Percentiles rank a stretch among this genome's conserved stretches.
phyloP scores from a whole-genome alignment of 2,888 invertebrate species.

The Zygogramma bicolorata region DNA sequence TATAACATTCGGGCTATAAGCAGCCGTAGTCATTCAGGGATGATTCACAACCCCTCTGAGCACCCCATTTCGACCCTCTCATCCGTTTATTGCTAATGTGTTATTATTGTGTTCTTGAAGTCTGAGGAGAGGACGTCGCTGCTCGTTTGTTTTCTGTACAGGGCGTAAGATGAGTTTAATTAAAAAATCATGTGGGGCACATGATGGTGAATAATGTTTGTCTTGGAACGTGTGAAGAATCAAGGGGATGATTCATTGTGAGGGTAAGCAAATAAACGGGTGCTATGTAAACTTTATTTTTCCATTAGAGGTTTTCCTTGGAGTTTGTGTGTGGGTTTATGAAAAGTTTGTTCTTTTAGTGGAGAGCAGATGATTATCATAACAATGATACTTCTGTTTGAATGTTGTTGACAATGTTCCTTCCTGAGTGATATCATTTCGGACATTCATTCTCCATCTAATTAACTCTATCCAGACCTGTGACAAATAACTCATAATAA shows the following conservation, averaged over 20 bases:
- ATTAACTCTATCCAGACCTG: no score
- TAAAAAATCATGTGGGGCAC: not conserved
- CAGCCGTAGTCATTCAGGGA: slow-evolving; percentile 57
- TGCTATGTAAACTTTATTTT: no score
- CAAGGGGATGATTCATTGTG: not conserved
- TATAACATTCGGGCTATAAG: slow-evolving; percentile 55
- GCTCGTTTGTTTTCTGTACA: not conserved
- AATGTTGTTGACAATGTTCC: no score
- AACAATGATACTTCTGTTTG: no score
- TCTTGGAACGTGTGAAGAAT: not conserved
- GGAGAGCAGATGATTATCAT: no score
- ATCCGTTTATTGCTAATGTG: slow-evolving; percentile 49
- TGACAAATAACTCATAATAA: no score
- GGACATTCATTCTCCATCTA: no score
- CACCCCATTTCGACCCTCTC: slow-evolving; percentile 39
- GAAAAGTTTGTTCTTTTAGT: no score
- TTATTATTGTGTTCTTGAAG: slow-evolving; percentile 27
- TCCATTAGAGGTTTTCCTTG: no score
- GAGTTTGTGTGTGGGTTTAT: no score
- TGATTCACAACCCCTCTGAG: slow-evolving; percentile 53
- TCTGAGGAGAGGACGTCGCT: not conserved
- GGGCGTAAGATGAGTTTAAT: not conserved
- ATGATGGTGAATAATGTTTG: not conserved
- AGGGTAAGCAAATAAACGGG: no score
- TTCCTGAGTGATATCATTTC: no score